Evolutionary conservation across 1,140 invertebrate species (phyloP).

Genomic region (Halyomorpha halys): DNA sequence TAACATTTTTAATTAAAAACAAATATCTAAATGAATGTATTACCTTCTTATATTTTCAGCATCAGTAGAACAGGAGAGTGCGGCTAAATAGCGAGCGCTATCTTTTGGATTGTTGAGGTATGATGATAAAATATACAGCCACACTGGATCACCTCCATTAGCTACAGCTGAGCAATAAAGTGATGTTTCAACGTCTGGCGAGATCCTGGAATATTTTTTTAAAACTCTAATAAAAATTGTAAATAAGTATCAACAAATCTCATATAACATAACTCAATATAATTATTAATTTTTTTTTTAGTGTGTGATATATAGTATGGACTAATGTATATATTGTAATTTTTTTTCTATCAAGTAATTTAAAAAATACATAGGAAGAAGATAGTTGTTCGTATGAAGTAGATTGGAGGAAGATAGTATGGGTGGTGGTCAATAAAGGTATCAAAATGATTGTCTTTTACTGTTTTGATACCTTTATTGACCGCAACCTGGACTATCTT

Average conservation of each 20-base stretch:
- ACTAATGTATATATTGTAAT: neutral
- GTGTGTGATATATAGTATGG: no score
- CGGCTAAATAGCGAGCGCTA: neutral
- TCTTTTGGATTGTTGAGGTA: neutral
- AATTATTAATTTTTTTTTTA: no score
- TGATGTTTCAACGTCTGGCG: neutral
- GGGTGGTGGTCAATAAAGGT: no score
- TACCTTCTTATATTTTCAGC: neutral
- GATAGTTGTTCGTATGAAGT: no score
- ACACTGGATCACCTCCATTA: neutral
- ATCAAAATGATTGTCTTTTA: no score
- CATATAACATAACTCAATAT: no score
- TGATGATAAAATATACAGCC: neutral
- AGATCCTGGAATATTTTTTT: constrained; percentile 3
- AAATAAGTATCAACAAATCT: neutral
- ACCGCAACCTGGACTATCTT: no score
- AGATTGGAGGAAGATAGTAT: no score
- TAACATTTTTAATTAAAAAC: neutral
- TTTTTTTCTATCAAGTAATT: no score
- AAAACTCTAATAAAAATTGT: neutral
- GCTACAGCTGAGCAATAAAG: neutral
- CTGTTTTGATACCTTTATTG: no score
- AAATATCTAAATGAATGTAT: neutral
- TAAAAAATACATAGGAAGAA: no score
- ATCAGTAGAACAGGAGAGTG: neutral